phyloP scores from a whole-genome alignment of 2,888 invertebrate genomes.

The Apocheima hispidaria region DNA sequence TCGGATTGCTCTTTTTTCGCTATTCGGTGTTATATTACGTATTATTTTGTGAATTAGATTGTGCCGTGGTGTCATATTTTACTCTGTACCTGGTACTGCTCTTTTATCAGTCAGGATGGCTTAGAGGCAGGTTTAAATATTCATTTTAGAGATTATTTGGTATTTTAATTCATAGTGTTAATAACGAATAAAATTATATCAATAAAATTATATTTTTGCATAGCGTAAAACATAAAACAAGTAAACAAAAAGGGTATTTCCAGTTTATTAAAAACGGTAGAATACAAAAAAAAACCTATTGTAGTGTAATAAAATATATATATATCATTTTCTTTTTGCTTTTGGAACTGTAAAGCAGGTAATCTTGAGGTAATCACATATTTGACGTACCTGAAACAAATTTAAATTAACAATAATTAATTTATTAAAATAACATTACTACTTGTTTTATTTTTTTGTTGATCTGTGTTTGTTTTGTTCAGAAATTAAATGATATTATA shows the following conservation, averaged over 20 bases:
- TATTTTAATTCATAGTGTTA: background rate
- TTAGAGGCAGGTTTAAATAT: slow-evolving; percentile 66
- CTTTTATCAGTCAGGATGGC: slow-evolving; percentile 60
- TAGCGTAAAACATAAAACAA: background rate
- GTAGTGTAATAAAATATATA: too few relatives aligned
- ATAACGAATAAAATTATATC: background rate
- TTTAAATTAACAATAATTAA: background rate
- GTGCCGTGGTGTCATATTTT: slow-evolving; percentile 80
- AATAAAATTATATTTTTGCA: background rate
- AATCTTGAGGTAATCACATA: slow-evolving; percentile 95
- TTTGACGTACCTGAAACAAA: slow-evolving; percentile 92
- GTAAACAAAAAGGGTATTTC: background rate
- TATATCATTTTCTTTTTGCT: slow-evolving; percentile 58
- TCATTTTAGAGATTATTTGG: slow-evolving; percentile 7
- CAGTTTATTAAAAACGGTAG: background rate
- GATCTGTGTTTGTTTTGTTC: too few relatives aligned
- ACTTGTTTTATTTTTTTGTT: too few relatives aligned
- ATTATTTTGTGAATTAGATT: slow-evolving; percentile 86
- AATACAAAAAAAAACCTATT: background rate
- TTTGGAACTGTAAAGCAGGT: slow-evolving; percentile 89
- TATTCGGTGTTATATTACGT: slow-evolving; percentile 81
- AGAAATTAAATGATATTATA: too few relatives aligned
- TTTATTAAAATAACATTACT: background rate
- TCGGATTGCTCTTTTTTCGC: slow-evolving; percentile 81
- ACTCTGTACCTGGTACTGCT: slow-evolving; percentile 68